Evolutionary conservation across 2,888 invertebrate species (phyloP), one percentile per base, ranked within the genome.

Genomic region (Bibio marci): DNA sequence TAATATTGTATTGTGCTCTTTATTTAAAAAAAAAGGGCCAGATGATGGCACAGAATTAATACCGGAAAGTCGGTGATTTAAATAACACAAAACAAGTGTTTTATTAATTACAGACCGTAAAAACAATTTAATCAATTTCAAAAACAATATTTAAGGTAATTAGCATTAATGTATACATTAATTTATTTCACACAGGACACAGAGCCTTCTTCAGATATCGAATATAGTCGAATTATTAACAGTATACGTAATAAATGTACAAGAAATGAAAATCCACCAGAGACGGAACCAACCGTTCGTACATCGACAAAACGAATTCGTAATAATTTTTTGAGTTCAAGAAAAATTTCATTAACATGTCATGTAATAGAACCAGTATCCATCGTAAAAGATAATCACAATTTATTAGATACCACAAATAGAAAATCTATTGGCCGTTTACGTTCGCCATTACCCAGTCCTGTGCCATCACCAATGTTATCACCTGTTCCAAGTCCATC

Each of bases 281-380:
- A 54, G 27, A 51, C 51, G 25, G 42, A 45, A 35, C 43, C 41
- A 43, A 22, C n/a, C n/a, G 41, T 36, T 39, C 43, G 37, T 37
- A 42, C 41, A 33, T 28, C 43, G 12, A 30, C 37, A 4, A 41
- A 43, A 36, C 30, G 37, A 28, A 48, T 30, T 47, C 56, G 0
- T 46, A 52, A 44, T 5, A 40, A 41, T 18, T 38, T 37, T 46
- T 47, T 58, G 46, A 58, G 55, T 45, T 67, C 69, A 44, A 63
- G 80, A 49, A 78, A 78, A 63, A 79, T 79, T 51, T 78, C 78
- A 49, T 67, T 80, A 48, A 79, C 79, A 8, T 78, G 79, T 56
- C 75, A 75, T 22, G 22, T 8, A 22, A 22, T 22, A 6, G 22
- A 22, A 6, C 5, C 41, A 14, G 32, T 37, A 15, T 11, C 13